phyloP scores from a whole-genome alignment of 2,888 invertebrate genomes.

The Anaspis maculata region DNA sequence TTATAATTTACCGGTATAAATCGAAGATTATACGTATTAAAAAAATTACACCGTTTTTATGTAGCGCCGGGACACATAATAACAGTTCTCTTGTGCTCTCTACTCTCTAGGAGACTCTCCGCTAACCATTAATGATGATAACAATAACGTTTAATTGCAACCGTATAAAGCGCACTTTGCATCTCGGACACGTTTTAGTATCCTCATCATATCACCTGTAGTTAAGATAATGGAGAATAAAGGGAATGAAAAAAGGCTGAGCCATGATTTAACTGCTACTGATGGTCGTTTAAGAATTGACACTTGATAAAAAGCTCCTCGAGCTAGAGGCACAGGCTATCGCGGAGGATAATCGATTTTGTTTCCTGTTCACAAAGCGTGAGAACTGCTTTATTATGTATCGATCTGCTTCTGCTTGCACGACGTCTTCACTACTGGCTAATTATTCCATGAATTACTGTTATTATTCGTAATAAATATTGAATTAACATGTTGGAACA shows the following conservation, averaged over 20 bases:
- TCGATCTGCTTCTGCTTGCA: constrained; percentile 5
- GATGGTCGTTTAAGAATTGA: constrained; percentile 17
- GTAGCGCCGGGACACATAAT: constrained; percentile 8
- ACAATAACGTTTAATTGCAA: constrained; percentile 14
- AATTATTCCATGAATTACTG: constrained; percentile 10
- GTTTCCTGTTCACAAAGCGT: constrained; percentile 25
- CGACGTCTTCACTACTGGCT: constrained; percentile 6
- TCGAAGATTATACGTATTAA: constrained; percentile 12
- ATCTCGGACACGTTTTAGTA: constrained; percentile 1
- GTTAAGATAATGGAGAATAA: not conserved
- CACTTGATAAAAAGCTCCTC: constrained; percentile 17
- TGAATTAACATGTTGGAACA: no score
- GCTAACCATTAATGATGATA: constrained; percentile 6
- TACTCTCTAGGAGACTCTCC: constrained; percentile 1
- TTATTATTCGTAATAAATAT: constrained; percentile 7
- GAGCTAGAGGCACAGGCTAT: no score
- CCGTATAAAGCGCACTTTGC: constrained; percentile 10
- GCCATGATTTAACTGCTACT: not conserved
- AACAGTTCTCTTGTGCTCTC: constrained; percentile 7
- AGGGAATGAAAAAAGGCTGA: not conserved
- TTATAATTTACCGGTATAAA: constrained; percentile 13
- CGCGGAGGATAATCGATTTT: constrained; percentile 25
- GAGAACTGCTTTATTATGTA: constrained; percentile 14
- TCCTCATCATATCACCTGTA: not conserved
- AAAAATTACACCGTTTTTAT: constrained; percentile 9